Base-by-base conservation (phyloP, 2,113 vertebrate genomes). In the Pygathrix nemaeus region DNA sequence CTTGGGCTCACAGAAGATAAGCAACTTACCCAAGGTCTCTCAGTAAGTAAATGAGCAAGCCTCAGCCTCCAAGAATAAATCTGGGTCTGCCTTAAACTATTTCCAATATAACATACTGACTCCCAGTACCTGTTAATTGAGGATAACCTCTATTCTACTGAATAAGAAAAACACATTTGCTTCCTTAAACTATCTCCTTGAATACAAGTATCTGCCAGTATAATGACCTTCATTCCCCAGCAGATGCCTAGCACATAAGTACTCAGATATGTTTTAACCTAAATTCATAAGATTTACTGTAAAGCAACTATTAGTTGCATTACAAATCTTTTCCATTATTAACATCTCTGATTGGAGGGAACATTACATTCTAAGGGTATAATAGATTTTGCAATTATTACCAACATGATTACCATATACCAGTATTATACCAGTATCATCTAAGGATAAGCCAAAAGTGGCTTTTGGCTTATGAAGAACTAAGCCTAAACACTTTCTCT, bases 251-350 rank as follows among this genome's bases (percentile, higher is more conserved):
- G 32, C 11, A 79, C 35, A 13, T 64, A 81, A 64, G 59, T 48
- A 80, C n/a, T 94, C 73, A 83, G 83, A 45, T 45, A 72, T 48
- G 18, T 52, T 92, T 95, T 68, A 78, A 82, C 12, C 25, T 86
- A 52, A 94, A 91, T 61, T 57, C 5, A 0, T 61, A 66, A 59
- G 73, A 78, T 25, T 86, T 50, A 64, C 66, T 90, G 27, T 90
- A 80, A 73, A 93, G 50, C 75, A 89, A 92, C 40, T 45, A 57
- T 27, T 72, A 85, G 16, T 30, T 78, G n/a, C 14, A 35, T 88
- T 89, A 83, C 13, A 86, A 89, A 84, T 57, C 21, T 59, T 81
- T 96, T 70, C 40, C 30, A 75, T 80, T 84, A 96, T 38, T 81
- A 81, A 40, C 18, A 82, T 88, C 30, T 97, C 72, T 79, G 13